Evolutionary conservation across 2,888 invertebrate genomes (phyloP).

Genomic region (Eupithecia centaureata): DNA sequence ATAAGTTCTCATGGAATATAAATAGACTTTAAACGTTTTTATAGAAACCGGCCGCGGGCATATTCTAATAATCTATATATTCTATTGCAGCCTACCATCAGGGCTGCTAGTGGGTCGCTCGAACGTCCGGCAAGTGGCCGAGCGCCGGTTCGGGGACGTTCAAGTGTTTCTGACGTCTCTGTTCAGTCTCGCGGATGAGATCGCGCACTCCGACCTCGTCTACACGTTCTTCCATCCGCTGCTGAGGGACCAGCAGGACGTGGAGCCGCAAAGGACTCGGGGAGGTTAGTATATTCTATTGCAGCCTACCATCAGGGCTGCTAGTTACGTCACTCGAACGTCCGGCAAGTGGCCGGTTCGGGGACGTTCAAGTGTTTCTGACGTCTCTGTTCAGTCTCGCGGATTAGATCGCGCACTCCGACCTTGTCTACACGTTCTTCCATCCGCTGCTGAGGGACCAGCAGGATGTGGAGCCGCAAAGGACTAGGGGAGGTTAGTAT

Average conservation of each 20-base stretch:
- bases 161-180: conserved; percentile 94
- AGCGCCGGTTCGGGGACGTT: conserved; percentile 94
- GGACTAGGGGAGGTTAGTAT: too few relatives aligned
- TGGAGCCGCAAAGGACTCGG: conserved; percentile 90
- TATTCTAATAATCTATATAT: background rate
- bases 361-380: too few relatives aligned
- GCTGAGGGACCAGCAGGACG: conserved; percentile 96
- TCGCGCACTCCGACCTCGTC: conserved; percentile 97
- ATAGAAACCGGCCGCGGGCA: too few relatives aligned
- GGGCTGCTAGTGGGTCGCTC: conserved; percentile 95
- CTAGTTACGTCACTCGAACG: too few relatives aligned
- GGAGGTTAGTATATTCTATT: conserved; percentile 87
- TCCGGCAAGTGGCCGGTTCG: too few relatives aligned
- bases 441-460: conserved; percentile 98
- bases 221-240: conserved; percentile 99
- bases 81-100: conserved; percentile 65
- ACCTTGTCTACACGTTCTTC: conserved; percentile 99
- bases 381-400: too few relatives aligned
- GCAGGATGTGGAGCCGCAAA: conserved; percentile 94
- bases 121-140: conserved; percentile 97
- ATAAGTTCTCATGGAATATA: too few relatives aligned
- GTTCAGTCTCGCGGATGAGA: conserved; percentile 95
- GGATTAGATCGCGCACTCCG: conserved; percentile 97
- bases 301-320: too few relatives aligned
- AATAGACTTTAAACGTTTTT: too few relatives aligned